Evolutionary conservation across 2,888 invertebrate species (phyloP).

Genomic region (Eupithecia dodoneata): DNA sequence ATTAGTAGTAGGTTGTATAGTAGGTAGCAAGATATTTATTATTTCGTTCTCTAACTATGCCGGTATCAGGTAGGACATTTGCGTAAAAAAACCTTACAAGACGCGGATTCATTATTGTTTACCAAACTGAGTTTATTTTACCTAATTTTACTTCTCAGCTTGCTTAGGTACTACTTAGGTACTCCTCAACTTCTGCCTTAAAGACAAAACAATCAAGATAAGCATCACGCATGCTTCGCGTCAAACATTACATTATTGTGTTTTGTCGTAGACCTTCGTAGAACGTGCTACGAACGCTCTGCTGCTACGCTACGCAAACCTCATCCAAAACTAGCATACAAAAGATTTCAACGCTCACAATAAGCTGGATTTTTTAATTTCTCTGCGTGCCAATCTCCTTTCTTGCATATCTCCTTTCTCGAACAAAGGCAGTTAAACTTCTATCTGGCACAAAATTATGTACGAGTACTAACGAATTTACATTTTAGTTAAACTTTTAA

Average conservation of each 20-base stretch:
- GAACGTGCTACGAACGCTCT: neutral
- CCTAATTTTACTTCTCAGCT: no score
- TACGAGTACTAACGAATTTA: neutral
- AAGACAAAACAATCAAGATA: neutral
- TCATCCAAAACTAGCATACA: neutral
- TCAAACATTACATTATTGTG: neutral
- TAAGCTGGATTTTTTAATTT: neutral
- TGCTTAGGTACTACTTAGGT: no score
- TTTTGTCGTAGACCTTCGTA: neutral
- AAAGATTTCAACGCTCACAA: neutral
- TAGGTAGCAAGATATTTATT: no score
- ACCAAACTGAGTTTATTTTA: no score
- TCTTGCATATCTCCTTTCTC: neutral
- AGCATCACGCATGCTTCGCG: neutral
- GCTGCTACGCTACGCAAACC: neutral
- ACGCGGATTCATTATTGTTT: no score
- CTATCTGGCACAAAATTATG: neutral
- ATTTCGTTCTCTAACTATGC: neutral
- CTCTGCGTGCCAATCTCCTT: no score
- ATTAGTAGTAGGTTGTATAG: neutral
- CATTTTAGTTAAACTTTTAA: neutral
- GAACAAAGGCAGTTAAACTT: neutral
- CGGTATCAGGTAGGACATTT: neutral
- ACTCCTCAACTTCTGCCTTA: no score
- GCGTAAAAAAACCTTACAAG: no score